Conservation (phyloP, 2,888 invertebrate genomes). For the Drosophila greeni region DNA sequence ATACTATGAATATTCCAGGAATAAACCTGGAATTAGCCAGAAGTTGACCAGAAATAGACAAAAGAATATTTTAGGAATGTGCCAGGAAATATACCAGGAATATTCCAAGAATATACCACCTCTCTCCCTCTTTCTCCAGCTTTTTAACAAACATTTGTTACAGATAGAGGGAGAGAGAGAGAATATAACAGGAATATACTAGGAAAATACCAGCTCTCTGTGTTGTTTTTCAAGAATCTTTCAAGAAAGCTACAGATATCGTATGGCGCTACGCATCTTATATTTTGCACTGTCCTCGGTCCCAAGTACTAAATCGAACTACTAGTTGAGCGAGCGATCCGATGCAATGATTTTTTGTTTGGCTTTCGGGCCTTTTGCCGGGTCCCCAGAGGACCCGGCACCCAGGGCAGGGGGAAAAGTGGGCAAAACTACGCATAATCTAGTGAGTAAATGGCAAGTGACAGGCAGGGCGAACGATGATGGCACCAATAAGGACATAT, state of each 20-base stretch:
- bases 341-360: conserved; percentile 2
- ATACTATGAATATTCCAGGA: neutral
- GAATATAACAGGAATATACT: neutral
- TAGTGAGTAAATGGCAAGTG: conserved; percentile 43
- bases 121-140: neutral
- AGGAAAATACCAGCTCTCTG: neutral
- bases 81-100: neutral
- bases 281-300: too few species aligned
- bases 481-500: conserved; percentile 8
- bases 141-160: neutral
- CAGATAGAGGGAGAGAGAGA: too few species aligned
- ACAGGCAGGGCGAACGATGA: conserved; percentile 1
- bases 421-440: conserved; percentile 68
- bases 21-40: neutral
- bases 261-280: neutral
- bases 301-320: neutral
- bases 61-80: neutral
- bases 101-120: neutral
- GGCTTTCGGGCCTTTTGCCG: conserved; percentile 19
- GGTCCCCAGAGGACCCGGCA: neutral
- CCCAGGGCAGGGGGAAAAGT: conserved; percentile 43
- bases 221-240: neutral
- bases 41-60: too few species aligned
- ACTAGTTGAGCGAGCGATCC: conserved; percentile 1
- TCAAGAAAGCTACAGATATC: neutral